Base-by-base conservation (phyloP, 2,888 invertebrate genomes). In the Volucella inflata region DNA sequence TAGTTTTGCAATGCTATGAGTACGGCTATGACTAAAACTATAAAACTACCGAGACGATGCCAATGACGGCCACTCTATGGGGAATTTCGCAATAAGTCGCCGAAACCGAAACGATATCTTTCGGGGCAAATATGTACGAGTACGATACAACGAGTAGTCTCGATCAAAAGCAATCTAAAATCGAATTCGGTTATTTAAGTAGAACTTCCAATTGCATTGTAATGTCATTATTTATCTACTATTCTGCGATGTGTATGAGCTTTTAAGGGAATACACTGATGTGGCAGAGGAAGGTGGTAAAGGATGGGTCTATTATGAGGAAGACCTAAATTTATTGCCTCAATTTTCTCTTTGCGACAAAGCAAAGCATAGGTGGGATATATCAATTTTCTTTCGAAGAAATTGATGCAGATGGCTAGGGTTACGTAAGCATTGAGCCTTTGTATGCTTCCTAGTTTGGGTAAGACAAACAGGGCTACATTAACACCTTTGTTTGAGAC, bases 401-500 rank as follows among this genome's bases (percentile, higher is more conserved):
- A 83, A 76, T 57, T 72, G 81, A 77, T 36, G 85, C 85, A 81
- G 85, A 81, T 85, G 85, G 67, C 64, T 10, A 46, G 11, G 71
- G 77, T 85, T 85, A 51, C 81, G 72, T 80, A 80, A 85, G n/a
- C 44, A 2, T 60, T n/a, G 38, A 12, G 40, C 46, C 38, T 46
- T 65, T 42, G 59, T 60, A 60, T 46, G 14, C 72, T 82, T 82
- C 82, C 82, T 77, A 71, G 48, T 21, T 64, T 30, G n/a, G 60
- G 6, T 1, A 12, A 21, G 60, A 21, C n/a, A n/a, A 53, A 11
- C 6, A 50, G 14, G 16, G 50, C 14, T 3, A 50, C 10, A 11
- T 50, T 16, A 50, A 50, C 50, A 50, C 30, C 30, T 30, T 30
- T 30, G 30, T 30, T 30, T 30, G 30, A 30, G 6, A 30, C 6